A percentile compares a stretch with the other conserved stretches of the same genome.
These are phyloP conservation scores for Lepidurus couesii DNA, from an alignment of 1,140 invertebrate species.

Conservation along the genomic window DNA sequence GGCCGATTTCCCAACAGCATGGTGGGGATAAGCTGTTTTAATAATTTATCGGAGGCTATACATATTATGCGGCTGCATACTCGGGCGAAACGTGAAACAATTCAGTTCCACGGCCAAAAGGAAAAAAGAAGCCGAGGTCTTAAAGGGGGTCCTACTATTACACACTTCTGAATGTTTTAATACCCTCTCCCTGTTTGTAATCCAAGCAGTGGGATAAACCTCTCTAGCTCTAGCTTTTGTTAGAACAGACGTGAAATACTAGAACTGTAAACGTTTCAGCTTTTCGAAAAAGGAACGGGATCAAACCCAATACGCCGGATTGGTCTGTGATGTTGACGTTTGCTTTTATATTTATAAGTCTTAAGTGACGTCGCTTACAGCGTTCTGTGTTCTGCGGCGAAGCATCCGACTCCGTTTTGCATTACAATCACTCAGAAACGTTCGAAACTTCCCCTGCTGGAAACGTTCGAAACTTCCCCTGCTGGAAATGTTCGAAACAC, in stretches of 20 bases:
- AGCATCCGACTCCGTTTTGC: not conserved
- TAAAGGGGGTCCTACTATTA: not conserved
- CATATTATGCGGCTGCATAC: constrained; percentile 5
- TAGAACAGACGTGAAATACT: not conserved
- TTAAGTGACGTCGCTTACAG: not conserved
- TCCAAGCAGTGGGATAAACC: not conserved
- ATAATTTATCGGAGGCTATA: not conserved
- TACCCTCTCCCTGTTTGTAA: not conserved
- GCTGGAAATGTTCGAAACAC: too few species aligned
- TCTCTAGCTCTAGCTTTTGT: not conserved
- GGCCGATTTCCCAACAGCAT: not conserved
- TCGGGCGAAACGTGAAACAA: not conserved
- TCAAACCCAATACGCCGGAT: not conserved
- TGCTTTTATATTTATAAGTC: not conserved
- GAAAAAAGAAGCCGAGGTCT: not conserved
- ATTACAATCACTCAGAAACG: not conserved
- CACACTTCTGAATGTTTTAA: not conserved
- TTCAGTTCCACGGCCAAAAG: not conserved
- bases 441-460: too few species aligned
- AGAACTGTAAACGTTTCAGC: not conserved
- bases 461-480: too few species aligned
- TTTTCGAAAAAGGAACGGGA: not conserved
- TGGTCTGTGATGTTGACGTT: constrained; percentile 1
- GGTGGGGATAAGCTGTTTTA: not conserved
- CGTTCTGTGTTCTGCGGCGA: not conserved